A percentile compares a stretch with the other conserved stretches of the same genome.
Evolutionary conservation across 2,888 invertebrate genomes (phyloP).

Genomic region (Brenthis ino): DNA sequence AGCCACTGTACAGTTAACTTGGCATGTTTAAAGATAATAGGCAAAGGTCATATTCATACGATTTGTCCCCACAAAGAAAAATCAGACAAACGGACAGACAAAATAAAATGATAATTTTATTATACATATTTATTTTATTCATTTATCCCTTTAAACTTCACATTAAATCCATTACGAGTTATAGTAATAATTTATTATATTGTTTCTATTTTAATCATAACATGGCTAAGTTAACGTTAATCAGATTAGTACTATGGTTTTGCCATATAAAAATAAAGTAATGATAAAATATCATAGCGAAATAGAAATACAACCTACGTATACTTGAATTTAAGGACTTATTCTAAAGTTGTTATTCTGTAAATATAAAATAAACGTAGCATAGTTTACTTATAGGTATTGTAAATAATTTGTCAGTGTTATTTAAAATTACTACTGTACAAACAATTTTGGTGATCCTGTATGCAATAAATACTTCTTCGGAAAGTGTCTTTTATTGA

Average conservation of each 20-base stretch:
- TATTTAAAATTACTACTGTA: conserved; percentile 71
- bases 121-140: too few relatives aligned
- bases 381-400: conserved; percentile 51
- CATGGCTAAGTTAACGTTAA: conserved; percentile 7
- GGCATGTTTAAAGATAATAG: conserved; percentile 5
- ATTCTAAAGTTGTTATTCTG: conserved; percentile 61
- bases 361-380: conserved; percentile 61
- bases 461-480: conserved; percentile 80
- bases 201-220: neutral
- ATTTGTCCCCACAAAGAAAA: too few relatives aligned
- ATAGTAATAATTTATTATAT: neutral
- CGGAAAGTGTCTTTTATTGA: conserved; percentile 47
- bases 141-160: too few relatives aligned
- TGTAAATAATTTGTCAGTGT: conserved; percentile 79
- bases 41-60: too few relatives aligned
- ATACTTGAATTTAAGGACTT: conserved; percentile 36
- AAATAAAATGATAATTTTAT: too few relatives aligned
- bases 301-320: conserved; percentile 31
- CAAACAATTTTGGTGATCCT: conserved; percentile 76
- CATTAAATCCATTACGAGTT: too few relatives aligned
- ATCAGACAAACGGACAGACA: too few relatives aligned
- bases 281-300: conserved; percentile 42
- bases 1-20: conserved; percentile 22
- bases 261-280: conserved; percentile 23
- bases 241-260: conserved; percentile 16